Evolutionary conservation across 2,113 vertebrate genomes (phyloP).

Genomic region (Onychorhynchus coronatus): DNA sequence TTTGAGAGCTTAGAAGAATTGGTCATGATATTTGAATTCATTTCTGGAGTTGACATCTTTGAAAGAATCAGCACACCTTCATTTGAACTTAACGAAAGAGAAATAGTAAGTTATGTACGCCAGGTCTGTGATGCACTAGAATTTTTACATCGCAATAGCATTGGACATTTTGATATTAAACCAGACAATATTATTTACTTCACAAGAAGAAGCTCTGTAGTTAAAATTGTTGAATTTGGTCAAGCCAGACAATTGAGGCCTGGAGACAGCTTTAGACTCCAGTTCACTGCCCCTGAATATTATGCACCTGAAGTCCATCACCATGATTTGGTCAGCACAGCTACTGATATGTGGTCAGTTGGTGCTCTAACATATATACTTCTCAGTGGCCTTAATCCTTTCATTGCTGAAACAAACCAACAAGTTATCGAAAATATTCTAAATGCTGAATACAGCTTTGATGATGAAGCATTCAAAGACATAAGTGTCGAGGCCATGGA

Average conservation of each 20-base stretch:
- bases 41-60: conserved; percentile 94
- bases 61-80: conserved; percentile 86
- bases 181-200: conserved; percentile 96
- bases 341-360: conserved; percentile 98
- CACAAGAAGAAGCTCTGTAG: conserved; percentile 84
- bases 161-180: conserved; percentile 94
- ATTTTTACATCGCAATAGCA: conserved; percentile 86
- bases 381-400: conserved; percentile 93
- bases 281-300: conserved; percentile 91
- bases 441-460: conserved; percentile 92
- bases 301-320: conserved; percentile 96
- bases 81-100: conserved; percentile 92
- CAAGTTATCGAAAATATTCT: conserved; percentile 96
- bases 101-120: conserved; percentile 86
- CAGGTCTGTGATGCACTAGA: conserved; percentile 92
- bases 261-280: conserved; percentile 91
- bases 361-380: conserved; percentile 91
- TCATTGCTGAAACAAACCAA: conserved; percentile 95
- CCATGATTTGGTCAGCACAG: conserved; percentile 90
- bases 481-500: conserved; percentile 90
- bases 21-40: conserved; percentile 96
- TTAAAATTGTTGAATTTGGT: conserved; percentile 97
- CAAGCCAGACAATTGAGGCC: conserved; percentile 91
- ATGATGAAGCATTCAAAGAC: conserved; percentile 92
- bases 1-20: conserved; percentile 96